phyloP scores from a whole-genome alignment of 2,888 invertebrate genomes.

The Drosophila anomelani region DNA sequence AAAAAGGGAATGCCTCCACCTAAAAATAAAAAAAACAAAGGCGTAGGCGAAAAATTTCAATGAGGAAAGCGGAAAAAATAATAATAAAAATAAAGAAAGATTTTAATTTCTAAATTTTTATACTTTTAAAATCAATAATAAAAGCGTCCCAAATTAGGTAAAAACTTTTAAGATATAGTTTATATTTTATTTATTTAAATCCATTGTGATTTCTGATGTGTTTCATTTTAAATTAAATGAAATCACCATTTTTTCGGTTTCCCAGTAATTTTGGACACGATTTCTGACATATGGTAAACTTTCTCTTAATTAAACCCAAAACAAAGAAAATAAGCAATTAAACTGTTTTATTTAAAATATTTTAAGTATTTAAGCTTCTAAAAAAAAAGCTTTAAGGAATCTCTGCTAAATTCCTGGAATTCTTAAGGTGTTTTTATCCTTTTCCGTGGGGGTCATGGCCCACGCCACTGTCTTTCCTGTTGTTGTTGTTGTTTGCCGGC shows the following conservation, averaged over 20 bases:
- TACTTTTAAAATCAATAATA: no score
- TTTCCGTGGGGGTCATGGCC: background rate
- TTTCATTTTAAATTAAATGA: no score
- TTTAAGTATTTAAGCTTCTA: background rate
- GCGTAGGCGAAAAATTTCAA: background rate
- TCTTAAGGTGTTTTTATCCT: background rate
- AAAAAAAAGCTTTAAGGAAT: no score
- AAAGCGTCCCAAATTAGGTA: no score
- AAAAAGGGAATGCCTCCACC: background rate
- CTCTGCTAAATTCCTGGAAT: background rate
- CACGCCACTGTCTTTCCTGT: conserved; percentile 4
- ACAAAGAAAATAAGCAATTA: background rate
- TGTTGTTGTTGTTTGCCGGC: conserved; percentile 52
- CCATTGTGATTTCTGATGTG: no score
- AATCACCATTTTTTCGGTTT: background rate
- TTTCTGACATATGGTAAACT: background rate
- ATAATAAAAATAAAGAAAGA: no score
- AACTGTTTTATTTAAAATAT: no score
- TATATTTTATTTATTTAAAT: no score
- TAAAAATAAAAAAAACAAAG: background rate
- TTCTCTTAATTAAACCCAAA: background rate
- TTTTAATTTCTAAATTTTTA: no score
- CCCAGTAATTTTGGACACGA: no score
- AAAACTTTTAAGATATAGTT: no score
- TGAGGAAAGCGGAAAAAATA: background rate